Evolutionary conservation across 1,140 invertebrate genomes (phyloP), one percentile per base, ranked within the genome.

Genomic region (Holotrichia oblita): DNA sequence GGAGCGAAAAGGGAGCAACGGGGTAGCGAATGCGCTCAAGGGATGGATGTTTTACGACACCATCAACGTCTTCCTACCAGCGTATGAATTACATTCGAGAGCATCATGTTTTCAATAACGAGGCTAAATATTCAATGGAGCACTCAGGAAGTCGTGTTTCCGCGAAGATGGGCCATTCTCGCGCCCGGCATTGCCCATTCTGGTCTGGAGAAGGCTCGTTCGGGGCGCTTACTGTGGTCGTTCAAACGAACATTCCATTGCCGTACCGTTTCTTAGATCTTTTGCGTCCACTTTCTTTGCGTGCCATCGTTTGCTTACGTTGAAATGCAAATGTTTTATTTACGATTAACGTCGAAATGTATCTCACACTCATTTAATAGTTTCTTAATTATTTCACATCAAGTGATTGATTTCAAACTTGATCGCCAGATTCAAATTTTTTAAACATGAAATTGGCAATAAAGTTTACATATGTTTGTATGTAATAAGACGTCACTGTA

Each of bases 81-180:
- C 80, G 73, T 79, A 81, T 80, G 81, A 81, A 80, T 81, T 80
- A 80, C 81, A 81, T 79, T 81, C 80, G 78, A 78, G 78, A 80
- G 76, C 81, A 81, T 80, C 79, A 83, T 84, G 81, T 82, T 84
- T 83, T 84, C 83, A 83, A 84, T 84, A 84, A 83, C 79, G 81
- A 83, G 81, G 75, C 83, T 83, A 83, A 84, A 84, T 84, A 84
- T 84, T 83, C 83, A 84, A 84, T 84, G 82, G 83, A 79, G 81
- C 79, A 84, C 80, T 83, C 80, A 73, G 79, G 82, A 76, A 80
- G 79, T 79, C 61, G 61, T 78, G 79, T 80, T 82, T 82, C 79
- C 79, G 78, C 79, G 81, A 74, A 80, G 80, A 83, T 84, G 81
- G 83, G 73, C 83, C 78, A 83, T 83, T 82, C 80, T 79, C 80